A percentile compares a stretch with the other conserved stretches of the same genome.
These are phyloP conservation scores for Istiophorus platypterus DNA, from an alignment of 2,113 vertebrate species.

Conservation along the genomic window DNA sequence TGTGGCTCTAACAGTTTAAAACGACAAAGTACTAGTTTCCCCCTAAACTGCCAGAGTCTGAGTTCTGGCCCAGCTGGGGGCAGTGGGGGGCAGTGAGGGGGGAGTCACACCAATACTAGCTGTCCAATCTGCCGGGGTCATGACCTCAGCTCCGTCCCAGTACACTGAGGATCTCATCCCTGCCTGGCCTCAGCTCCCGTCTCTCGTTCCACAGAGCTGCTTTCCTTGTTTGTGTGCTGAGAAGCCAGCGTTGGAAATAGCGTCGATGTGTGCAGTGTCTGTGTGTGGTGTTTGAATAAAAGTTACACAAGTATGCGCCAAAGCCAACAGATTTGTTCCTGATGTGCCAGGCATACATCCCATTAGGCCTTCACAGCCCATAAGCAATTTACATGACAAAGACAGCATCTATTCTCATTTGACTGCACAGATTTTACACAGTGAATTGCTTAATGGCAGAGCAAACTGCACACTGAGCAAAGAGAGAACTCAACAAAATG, in stretches of 20 bases:
- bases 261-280: conserved; percentile 27
- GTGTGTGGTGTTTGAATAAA: conserved; percentile 55
- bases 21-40: conserved; percentile 24
- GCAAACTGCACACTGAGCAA: conserved; percentile 35
- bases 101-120: conserved; percentile 35
- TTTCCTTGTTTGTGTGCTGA: conserved; percentile 31
- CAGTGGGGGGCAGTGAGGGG: conserved; percentile 29
- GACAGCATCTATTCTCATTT: conserved; percentile 49
- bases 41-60: conserved; percentile 49
- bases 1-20: conserved; percentile 39
- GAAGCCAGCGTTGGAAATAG: conserved; percentile 7
- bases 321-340: conserved; percentile 69
- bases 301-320: conserved; percentile 46
- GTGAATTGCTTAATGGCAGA: conserved; percentile 33
- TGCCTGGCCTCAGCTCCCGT: conserved; percentile 43
- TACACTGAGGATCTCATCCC: conserved; percentile 28
- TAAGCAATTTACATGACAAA: conserved; percentile 76
- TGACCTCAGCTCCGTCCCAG: conserved; percentile 52
- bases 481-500: conserved; percentile 30
- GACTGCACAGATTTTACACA: conserved; percentile 45
- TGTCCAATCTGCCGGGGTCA: conserved; percentile 56
- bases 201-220: conserved; percentile 9
- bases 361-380: conserved; percentile 65
- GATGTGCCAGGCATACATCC: conserved; percentile 68
- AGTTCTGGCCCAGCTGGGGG: conserved; percentile 42